Conservation (phyloP, 2,888 invertebrate species). For the Athalia rosae region DNA sequence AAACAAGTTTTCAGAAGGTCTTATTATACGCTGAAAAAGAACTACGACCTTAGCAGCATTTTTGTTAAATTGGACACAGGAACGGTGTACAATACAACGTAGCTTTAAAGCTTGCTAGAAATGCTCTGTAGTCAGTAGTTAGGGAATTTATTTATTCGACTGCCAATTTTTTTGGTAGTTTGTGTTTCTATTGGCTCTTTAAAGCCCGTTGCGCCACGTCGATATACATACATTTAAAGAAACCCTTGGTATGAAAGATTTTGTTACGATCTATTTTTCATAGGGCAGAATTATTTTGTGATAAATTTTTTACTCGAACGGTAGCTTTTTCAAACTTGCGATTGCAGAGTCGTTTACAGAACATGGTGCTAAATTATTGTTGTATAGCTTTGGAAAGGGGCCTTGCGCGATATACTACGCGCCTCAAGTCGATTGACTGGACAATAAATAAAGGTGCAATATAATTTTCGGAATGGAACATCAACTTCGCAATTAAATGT, state of each 20-base stretch:
- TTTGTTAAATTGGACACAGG: conserved; percentile 68
- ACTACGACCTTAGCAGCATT: conserved; percentile 71
- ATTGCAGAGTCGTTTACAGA: conserved; percentile 35
- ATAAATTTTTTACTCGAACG: conserved; percentile 41
- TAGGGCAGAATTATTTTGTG: conserved; percentile 35
- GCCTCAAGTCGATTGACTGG: conserved; percentile 14
- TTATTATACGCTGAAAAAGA: conserved; percentile 73
- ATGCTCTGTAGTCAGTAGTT: conserved; percentile 49
- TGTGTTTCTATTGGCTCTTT: conserved; percentile 43
- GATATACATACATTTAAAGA: conserved; percentile 12
- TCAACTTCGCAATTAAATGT: neutral
- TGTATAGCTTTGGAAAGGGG: conserved; percentile 40
- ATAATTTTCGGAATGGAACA: conserved; percentile 13
- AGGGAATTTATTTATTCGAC: conserved; percentile 54
- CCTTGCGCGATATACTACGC: conserved; percentile 5
- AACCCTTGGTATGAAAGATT: conserved; percentile 21
- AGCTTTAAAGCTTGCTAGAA: conserved; percentile 39
- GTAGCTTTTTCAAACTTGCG: conserved; percentile 36
- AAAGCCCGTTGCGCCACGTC: conserved; percentile 10
- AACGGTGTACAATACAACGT: conserved; percentile 65
- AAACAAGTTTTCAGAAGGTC: conserved; percentile 79
- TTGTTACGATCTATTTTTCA: conserved; percentile 23
- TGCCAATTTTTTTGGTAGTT: conserved; percentile 51
- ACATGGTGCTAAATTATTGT: conserved; percentile 38
- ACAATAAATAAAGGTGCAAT: conserved; percentile 41